Conservation (phyloP, 2,797 vertebrate genomes). For the Caiman crocodilus region DNA sequence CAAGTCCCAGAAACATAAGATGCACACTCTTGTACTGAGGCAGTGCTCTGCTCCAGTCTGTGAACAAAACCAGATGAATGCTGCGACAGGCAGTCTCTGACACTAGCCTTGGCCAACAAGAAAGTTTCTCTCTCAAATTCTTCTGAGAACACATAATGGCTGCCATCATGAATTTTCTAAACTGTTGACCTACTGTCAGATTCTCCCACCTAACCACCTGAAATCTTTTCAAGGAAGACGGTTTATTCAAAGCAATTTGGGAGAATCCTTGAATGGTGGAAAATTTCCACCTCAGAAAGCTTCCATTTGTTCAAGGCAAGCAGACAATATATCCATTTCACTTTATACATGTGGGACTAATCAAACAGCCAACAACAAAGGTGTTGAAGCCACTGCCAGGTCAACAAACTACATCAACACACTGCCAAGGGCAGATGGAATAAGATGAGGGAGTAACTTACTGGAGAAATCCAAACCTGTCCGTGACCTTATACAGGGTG, state of each 20-base stretch:
- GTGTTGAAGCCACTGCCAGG: not conserved
- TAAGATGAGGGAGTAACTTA: slow-evolving; percentile 78
- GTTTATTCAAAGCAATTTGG: not conserved
- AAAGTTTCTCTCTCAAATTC: not conserved
- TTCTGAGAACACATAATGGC: too few species aligned
- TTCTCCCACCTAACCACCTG: not conserved
- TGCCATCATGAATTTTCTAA: too few species aligned
- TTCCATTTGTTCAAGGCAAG: not conserved
- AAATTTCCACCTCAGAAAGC: not conserved
- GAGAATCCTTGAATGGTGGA: not conserved
- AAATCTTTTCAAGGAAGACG: not conserved
- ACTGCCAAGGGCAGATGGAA: not conserved
- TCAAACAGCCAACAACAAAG: not conserved
- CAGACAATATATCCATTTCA: not conserved
- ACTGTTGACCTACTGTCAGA: not conserved
- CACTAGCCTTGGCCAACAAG: accelerated
- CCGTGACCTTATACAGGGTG: slow-evolving; percentile 89
- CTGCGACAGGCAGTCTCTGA: not conserved
- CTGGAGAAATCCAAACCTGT: slow-evolving; percentile 93
- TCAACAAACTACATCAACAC: accelerated
- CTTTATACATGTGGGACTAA: not conserved
- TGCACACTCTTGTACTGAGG: not conserved
- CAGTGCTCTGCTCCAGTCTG: too few species aligned
- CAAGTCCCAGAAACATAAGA: accelerated
- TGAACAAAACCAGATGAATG: not conserved